phyloP scores from a whole-genome alignment of 1,140 invertebrate genomes.

The Penaeus chinensis region DNA sequence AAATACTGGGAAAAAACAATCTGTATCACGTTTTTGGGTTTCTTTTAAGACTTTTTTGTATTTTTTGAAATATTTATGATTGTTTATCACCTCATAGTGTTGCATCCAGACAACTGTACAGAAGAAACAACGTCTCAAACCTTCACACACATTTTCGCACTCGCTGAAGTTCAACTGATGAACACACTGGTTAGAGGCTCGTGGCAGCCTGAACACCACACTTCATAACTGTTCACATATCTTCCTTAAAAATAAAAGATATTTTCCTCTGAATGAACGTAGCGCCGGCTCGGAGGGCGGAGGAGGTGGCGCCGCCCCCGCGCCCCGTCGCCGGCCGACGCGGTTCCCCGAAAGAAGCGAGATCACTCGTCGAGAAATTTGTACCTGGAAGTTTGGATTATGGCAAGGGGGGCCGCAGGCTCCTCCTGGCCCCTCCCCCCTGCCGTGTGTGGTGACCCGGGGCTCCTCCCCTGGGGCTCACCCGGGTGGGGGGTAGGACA shows the following conservation, averaged over 20 bases:
- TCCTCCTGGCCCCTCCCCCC: not conserved
- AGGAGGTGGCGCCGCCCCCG: not conserved
- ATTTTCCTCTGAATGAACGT: conserved; percentile 27
- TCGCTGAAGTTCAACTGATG: conserved; percentile 19
- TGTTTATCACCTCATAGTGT: not conserved
- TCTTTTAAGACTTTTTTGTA: too few relatives aligned
- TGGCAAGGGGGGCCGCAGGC: not conserved
- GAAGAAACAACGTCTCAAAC: not conserved
- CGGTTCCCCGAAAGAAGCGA: conserved; percentile 37
- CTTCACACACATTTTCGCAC: conserved; percentile 2
- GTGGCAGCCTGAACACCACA: conserved; percentile 19
- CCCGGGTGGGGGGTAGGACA: not conserved
- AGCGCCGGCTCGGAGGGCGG: not conserved
- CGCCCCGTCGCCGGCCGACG: not conserved
- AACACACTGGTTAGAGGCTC: conserved; percentile 14
- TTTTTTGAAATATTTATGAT: too few relatives aligned
- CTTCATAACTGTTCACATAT: conserved; percentile 15
- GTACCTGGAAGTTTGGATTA: conserved; percentile 49
- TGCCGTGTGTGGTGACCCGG: conserved; percentile 23
- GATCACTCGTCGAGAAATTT: conserved; percentile 58
- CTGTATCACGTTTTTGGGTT: too few relatives aligned
- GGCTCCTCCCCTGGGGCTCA: conserved; percentile 2
- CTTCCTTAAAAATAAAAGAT: conserved; percentile 31
- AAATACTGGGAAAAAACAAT: too few relatives aligned
- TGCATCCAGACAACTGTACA: conserved; percentile 26